Evolutionary conservation across 2,888 invertebrate genomes (phyloP).

Genomic region (Petrolisthes manimaculis): DNA sequence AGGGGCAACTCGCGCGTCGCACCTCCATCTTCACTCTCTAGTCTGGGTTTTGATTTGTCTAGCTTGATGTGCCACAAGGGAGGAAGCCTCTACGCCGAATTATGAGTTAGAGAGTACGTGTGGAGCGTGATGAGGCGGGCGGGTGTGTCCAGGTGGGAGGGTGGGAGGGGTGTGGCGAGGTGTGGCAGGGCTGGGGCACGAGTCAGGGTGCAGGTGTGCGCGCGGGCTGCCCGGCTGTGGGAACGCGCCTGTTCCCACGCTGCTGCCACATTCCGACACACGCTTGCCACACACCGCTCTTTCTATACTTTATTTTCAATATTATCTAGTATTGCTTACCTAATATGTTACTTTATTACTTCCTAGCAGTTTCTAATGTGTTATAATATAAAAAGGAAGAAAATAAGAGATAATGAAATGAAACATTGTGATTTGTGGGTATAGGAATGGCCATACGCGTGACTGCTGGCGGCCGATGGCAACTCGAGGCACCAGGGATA

Average conservation of each 20-base stretch:
- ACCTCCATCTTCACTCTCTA: no score
- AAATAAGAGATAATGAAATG: not conserved
- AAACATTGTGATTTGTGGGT: not conserved
- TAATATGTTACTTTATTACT: not conserved
- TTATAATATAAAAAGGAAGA: not conserved
- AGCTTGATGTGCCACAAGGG: no score
- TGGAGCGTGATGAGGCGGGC: not conserved
- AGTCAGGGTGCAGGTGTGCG: constrained; percentile 57
- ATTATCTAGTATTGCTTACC: not conserved
- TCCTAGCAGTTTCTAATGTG: not conserved
- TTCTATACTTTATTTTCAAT: not conserved
- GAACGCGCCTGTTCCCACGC: constrained; percentile 63
- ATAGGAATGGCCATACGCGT: not conserved
- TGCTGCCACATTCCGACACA: constrained; percentile 60
- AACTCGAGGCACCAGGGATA: constrained; percentile 5
- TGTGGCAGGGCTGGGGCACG: constrained; percentile 33
- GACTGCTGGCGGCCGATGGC: constrained; percentile 27
- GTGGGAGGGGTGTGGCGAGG: constrained; percentile 37
- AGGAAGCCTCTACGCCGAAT: not conserved
- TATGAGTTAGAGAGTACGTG: not conserved
- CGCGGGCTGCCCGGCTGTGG: constrained; percentile 58
- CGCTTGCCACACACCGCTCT: constrained; percentile 42
- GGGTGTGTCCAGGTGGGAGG: constrained; percentile 9
- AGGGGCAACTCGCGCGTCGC: not conserved
- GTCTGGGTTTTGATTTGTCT: no score